Evolutionary conservation across 1,140 invertebrate species (phyloP), one percentile per base, ranked within the genome.

Genomic region (Pogonomyrmex barbatus): DNA sequence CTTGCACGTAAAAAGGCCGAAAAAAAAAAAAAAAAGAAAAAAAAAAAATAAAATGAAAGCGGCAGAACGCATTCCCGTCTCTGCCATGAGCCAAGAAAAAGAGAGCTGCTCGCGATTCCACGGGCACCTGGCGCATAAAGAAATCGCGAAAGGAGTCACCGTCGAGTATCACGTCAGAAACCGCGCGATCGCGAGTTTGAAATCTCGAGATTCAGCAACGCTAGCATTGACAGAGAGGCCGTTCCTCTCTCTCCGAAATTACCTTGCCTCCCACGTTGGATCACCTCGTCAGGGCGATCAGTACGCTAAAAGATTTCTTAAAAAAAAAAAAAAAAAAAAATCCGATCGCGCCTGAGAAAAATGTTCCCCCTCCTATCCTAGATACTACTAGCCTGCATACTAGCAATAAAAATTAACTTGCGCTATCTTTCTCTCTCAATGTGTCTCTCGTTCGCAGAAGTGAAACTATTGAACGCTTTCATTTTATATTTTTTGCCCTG

Each of bases 241-340:
- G 93, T 90, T 93, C 94, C 94, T 94, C 93, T 94, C 93, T 94
- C 93, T 94, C 93, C 93, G 90, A 88, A 91, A 88, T 95, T 95
- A 95, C 94, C 94, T 95, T 93, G 87, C 42, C 60, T 94, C 93
- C 94, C 94, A 89, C 94, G 94, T 94, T 93, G 94, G 92, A 93
- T 88, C 92, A 83, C 91, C 89, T 33, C 78, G 56, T 47, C 52
- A 79, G 12, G 39, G 88, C 89, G 78, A 92, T 87, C 93, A 62
- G 33, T 87, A 86, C 60, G 68, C 73, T 79, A 85, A 82, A 56
- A 30, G 62, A 4, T 65, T 4, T 10, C 9, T 42, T 17, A 17
- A 33, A 33, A 60, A 60, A 56, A 42, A 2, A 45, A 67, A 76
- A 0, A 73, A 36, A 70, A 24, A 33, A 47, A 52, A 60, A 50